Percentiles rank a stretch among this genome's conserved stretches.
Evolutionary conservation across 2,797 vertebrate genomes (phyloP).

Genomic region (Morus bassanus): DNA sequence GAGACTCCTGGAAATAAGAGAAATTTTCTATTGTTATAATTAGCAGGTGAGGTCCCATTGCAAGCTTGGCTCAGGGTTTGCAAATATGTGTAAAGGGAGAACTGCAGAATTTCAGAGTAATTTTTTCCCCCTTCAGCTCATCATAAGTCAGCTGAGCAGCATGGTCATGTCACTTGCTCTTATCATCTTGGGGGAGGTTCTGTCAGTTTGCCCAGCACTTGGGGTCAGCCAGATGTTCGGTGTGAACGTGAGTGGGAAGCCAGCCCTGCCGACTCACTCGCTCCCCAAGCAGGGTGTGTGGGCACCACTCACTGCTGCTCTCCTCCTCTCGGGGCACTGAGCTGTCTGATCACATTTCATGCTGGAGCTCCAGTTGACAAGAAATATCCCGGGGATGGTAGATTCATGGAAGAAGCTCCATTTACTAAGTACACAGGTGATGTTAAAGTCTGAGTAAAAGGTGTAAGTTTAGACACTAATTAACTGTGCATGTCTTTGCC

Average conservation of each 20-base stretch:
- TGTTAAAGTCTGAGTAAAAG: background rate
- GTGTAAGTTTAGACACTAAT: background rate
- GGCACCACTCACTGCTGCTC: background rate
- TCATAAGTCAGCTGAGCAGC: background rate
- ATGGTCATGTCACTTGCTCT: background rate
- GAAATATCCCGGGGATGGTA: background rate
- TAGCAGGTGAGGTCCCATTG: background rate
- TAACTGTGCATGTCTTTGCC: background rate
- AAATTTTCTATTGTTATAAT: background rate
- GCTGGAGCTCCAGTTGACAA: background rate
- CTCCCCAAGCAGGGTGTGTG: background rate
- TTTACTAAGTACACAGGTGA: background rate
- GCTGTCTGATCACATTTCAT: accelerated
- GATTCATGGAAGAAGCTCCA: background rate
- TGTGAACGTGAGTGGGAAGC: background rate
- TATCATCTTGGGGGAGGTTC: background rate
- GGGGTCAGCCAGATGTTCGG: background rate
- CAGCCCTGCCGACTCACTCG: background rate
- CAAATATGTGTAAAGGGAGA: background rate
- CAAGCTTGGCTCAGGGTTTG: background rate
- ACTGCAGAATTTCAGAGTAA: background rate
- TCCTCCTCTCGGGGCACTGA: accelerated
- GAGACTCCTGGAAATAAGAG: background rate
- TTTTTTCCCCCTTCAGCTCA: background rate
- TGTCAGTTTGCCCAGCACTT: background rate